Evolutionary conservation across 1,140 invertebrate species (phyloP).

Genomic region (Aphidius ervi): DNA sequence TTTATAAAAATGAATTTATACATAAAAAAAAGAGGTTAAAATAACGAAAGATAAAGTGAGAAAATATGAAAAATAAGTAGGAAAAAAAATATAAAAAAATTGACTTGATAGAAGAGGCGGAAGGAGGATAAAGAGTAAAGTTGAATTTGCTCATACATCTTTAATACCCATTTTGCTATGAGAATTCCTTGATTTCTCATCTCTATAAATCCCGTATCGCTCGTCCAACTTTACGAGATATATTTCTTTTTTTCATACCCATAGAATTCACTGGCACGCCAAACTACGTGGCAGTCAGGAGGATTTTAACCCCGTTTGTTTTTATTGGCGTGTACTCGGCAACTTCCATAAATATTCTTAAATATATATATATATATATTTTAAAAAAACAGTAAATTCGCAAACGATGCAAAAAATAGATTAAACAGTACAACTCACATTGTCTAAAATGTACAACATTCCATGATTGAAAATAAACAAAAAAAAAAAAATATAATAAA

Average conservation of each 20-base stretch:
- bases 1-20: no score
- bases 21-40: no score
- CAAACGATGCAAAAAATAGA: no score
- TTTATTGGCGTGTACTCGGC: conserved; percentile 14
- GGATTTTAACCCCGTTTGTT: conserved; percentile 15
- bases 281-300: neutral
- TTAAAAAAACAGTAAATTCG: conserved; percentile 6
- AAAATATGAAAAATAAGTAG: neutral
- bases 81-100: neutral
- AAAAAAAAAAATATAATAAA: no score
- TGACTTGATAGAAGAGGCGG: neutral
- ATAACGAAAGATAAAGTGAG: no score
- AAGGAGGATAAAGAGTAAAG: neutral
- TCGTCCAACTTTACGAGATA: conserved; percentile 13
- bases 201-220: conserved; percentile 15
- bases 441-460: conserved; percentile 3
- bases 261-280: neutral
- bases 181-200: conserved; percentile 17
- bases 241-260: neutral
- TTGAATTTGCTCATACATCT: conserved; percentile 3
- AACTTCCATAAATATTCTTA: conserved; percentile 13
- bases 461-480: no score
- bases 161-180: conserved; percentile 1
- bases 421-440: no score
- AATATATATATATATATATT: conserved; percentile 11